Percentiles rank a stretch among this genome's conserved stretches.
These are phyloP conservation scores for Drosophila subquinaria DNA, from an alignment of 2,888 invertebrate genomes.

Conservation along the genomic window DNA sequence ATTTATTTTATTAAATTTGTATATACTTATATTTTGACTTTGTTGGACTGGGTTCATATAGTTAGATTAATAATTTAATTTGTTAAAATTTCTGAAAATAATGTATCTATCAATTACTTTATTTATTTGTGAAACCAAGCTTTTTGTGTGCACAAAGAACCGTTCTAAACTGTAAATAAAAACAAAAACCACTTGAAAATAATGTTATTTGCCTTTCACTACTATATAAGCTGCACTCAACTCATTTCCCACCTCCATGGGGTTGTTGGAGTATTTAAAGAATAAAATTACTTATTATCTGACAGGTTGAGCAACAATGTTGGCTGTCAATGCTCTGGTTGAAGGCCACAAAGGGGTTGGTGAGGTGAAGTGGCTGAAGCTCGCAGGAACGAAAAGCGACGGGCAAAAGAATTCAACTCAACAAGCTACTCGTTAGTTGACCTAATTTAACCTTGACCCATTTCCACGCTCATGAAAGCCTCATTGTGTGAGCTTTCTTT, in stretches of 20 bases:
- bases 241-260: neutral
- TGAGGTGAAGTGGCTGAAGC: neutral
- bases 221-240: neutral
- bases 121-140: too few species aligned
- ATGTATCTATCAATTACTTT: neutral
- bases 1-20: too few species aligned
- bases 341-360: constrained; percentile 49
- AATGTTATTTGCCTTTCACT: neutral
- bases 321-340: constrained; percentile 59
- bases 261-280: constrained; percentile 26
- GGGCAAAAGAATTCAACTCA: constrained; percentile 68
- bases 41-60: neutral
- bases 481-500: constrained; percentile 26
- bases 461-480: constrained; percentile 38
- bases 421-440: constrained; percentile 65
- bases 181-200: neutral
- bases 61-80: neutral
- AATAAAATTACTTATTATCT: constrained; percentile 44
- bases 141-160: neutral
- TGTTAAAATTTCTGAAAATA: neutral
- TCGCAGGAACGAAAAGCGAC: constrained; percentile 37
- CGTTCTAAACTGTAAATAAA: neutral
- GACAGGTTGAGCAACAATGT: constrained; percentile 49
- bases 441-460: constrained; percentile 78
- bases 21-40: too few species aligned